Evolutionary conservation across 2,888 invertebrate species (phyloP), one percentile per base, ranked within the genome.

Genomic region (Latrodectus elegans): DNA sequence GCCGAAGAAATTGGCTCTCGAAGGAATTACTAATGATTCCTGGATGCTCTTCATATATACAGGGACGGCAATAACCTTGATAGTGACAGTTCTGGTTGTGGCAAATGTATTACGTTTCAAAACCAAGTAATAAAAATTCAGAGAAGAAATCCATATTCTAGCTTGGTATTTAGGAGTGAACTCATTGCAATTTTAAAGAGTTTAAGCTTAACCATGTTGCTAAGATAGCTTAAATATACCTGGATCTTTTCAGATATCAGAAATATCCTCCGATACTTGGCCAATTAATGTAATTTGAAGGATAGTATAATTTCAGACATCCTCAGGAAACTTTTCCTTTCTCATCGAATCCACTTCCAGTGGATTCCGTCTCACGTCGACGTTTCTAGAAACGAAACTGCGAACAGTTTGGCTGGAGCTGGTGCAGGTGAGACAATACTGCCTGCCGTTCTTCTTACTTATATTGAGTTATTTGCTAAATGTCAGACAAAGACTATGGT

Each of bases 211-310:
- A 70, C 9, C 22, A 15, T 11, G 73, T 73, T 10, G n/a, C 73
- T 73, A 15, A 14, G 1, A 0, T 4, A 73, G 15, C 8, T 52
- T 10, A 51, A 73, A n/a, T 15, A 9, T 73, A 73, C 52, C 73
- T 73, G 51, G 52, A 73, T 51, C 52, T 73, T 73, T 53, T 51
- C 73, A 8, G 73, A 51, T 52, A 73, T 2, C 52, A 73, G 73
- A 73, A 73, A 52, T 51, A 52, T 52, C 73, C 14, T 73, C 52
- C 73, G 2, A 22, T 22, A 22, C 22, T 22, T 22, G 22, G 22
- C 22, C 22, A 22, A 22, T 22, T 1, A 22, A 1, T 1, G 22
- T 22, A 22, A 22, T 22, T 22, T 22, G 22, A 22, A 1, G 22
- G 22, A 22, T 22, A 22, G 22, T 22, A 22, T 22, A 22, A 22